phyloP scores from a whole-genome alignment of 2,888 invertebrate genomes.

The Halictus quadricinctus region DNA sequence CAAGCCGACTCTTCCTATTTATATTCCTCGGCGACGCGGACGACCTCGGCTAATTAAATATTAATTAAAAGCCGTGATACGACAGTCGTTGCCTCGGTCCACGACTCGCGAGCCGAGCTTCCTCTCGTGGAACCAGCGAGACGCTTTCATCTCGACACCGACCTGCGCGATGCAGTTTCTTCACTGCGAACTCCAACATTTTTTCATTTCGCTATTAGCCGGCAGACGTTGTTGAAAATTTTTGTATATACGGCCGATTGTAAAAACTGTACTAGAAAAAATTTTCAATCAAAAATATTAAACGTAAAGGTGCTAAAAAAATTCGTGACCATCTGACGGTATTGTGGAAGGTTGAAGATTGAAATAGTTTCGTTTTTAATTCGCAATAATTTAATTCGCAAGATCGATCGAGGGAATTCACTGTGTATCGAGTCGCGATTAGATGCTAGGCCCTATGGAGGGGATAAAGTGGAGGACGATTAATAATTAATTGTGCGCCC shows the following conservation, averaged over 20 bases:
- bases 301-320: background rate
- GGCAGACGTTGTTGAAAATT: background rate
- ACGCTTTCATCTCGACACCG: background rate
- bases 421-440: slow-evolving; percentile 3
- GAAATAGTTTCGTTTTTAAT: background rate
- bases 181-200: background rate
- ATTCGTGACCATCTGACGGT: background rate
- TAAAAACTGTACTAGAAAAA: background rate
- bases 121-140: background rate
- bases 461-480: slow-evolving; percentile 32
- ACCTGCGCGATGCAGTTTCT: background rate
- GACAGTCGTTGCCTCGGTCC: slow-evolving; percentile 10
- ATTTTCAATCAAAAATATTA: background rate
- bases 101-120: background rate
- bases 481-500: slow-evolving; percentile 45
- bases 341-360: background rate
- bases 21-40: slow-evolving; percentile 39
- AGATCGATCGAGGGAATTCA: slow-evolving; percentile 5
- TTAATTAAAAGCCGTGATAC: slow-evolving; percentile 52
- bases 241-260: fast-evolving
- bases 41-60: slow-evolving; percentile 65
- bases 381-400: background rate
- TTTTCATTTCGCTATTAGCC: background rate
- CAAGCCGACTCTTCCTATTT: slow-evolving; percentile 59
- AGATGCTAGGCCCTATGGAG: background rate